A percentile compares a stretch with the other conserved stretches of the same genome.
phyloP scores from a whole-genome alignment of 2,113 vertebrate species.

The Aldabrachelys gigantea region DNA sequence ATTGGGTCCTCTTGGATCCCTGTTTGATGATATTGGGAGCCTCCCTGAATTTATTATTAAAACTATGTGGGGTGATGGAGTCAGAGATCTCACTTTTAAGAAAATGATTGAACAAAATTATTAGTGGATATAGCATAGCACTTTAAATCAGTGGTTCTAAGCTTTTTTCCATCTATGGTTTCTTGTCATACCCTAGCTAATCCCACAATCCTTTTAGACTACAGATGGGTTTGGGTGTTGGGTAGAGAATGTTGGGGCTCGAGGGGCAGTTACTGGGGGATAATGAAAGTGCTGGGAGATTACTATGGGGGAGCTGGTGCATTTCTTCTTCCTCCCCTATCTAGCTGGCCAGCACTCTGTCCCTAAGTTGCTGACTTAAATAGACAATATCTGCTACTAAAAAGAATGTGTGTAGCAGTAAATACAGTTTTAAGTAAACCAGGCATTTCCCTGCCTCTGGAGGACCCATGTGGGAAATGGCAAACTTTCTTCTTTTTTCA shows the following conservation, averaged over 20 bases:
- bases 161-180: not conserved
- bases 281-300: not conserved
- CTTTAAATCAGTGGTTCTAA: conserved; percentile 7
- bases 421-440: not conserved
- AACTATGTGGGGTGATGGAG: not conserved
- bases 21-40: conserved; percentile 3
- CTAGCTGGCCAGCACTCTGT: not conserved
- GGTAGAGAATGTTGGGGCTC: not conserved
- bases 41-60: not conserved
- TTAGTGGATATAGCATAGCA: conserved; percentile 37
- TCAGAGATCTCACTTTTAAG: conserved; percentile 50
- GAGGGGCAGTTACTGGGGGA: rapidly evolving
- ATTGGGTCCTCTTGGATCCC: not conserved
- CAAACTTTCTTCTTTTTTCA: not conserved
- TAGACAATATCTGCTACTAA: not conserved
- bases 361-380: not conserved
- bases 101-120: conserved; percentile 24
- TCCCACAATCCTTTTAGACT: not conserved
- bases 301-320: not conserved
- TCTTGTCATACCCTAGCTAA: not conserved
- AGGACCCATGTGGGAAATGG: not conserved
- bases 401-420: not conserved
- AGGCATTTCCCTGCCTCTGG: not conserved
- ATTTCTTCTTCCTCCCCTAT: not conserved
- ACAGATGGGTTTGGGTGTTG: not conserved